Evolutionary conservation across 2,113 vertebrate genomes (phyloP).

Genomic region (Lycaon pictus): DNA sequence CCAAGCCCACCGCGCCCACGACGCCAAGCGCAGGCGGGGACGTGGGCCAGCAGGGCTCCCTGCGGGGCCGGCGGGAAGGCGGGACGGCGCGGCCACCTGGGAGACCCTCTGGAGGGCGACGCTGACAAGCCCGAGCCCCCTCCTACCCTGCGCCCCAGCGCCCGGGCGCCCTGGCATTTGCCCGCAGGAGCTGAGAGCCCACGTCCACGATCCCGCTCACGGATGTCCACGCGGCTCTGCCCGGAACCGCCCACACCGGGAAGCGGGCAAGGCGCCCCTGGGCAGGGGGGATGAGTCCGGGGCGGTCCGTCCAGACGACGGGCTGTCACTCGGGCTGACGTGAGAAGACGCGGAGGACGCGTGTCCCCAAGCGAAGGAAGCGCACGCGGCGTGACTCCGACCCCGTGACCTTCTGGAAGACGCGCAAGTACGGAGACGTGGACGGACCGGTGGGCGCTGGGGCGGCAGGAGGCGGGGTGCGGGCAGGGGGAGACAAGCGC

Average conservation of each 20-base stretch:
- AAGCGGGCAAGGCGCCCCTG: neutral
- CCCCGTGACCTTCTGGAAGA: neutral
- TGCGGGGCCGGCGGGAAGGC: rapidly evolving
- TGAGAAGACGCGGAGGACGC: no score
- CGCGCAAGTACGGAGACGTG: rapidly evolving
- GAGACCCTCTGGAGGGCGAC: rapidly evolving
- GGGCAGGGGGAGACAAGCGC: neutral
- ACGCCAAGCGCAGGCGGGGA: rapidly evolving
- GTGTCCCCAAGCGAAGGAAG: neutral
- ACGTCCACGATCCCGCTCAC: neutral
- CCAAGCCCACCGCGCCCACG: no score
- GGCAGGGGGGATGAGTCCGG: no score
- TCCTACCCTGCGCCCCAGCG: no score
- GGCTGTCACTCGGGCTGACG: no score
- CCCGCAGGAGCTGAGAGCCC: neutral
- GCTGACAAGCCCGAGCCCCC: rapidly evolving
- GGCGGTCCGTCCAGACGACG: neutral
- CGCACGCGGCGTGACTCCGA: rapidly evolving
- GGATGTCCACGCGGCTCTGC: neutral
- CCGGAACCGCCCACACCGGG: rapidly evolving
- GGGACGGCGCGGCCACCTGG: rapidly evolving
- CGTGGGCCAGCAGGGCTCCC: rapidly evolving
- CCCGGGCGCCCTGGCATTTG: no score
- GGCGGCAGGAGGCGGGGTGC: neutral
- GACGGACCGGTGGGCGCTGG: neutral